These are phyloP conservation scores for Dolichoris vasculosae DNA, from an alignment of 1,140 invertebrate species.

Conservation along the genomic window DNA sequence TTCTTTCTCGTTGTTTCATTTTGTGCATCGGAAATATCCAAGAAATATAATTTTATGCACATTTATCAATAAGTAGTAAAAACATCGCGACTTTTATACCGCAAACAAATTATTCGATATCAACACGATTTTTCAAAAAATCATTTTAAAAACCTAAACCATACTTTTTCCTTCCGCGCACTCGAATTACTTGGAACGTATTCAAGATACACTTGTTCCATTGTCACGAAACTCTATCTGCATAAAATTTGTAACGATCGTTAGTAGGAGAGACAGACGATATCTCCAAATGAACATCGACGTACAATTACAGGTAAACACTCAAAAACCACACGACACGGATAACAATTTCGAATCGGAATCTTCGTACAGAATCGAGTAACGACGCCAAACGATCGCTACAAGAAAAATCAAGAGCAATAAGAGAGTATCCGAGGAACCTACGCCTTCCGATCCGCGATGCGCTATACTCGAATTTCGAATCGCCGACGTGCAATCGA, in stretches of 20 bases:
- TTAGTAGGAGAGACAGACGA: not conserved
- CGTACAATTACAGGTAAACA: not conserved
- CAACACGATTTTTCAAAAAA: too few species aligned
- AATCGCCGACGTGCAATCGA: conserved; percentile 9
- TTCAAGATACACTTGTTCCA: too few species aligned
- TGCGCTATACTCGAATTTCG: conserved; percentile 24
- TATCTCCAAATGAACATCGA: not conserved
- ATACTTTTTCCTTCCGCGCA: too few species aligned
- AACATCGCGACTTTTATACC: too few species aligned
- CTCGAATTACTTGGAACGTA: too few species aligned
- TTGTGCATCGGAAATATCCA: too few species aligned
- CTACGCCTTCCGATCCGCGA: not conserved
- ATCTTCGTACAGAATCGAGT: not conserved
- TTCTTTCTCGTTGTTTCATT: too few species aligned
- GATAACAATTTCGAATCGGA: not conserved
- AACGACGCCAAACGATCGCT: not conserved
- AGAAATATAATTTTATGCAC: too few species aligned
- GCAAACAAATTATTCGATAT: too few species aligned
- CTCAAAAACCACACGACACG: not conserved
- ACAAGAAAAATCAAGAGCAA: not conserved
- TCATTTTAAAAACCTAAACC: too few species aligned
- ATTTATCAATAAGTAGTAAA: too few species aligned
- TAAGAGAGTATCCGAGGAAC: not conserved
- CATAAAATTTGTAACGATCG: not conserved
- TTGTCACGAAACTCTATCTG: too few species aligned